A percentile compares a stretch with the other conserved stretches of the same genome.
Conservation (phyloP, 1,140 invertebrate species). For the Drosophila insularis region DNA sequence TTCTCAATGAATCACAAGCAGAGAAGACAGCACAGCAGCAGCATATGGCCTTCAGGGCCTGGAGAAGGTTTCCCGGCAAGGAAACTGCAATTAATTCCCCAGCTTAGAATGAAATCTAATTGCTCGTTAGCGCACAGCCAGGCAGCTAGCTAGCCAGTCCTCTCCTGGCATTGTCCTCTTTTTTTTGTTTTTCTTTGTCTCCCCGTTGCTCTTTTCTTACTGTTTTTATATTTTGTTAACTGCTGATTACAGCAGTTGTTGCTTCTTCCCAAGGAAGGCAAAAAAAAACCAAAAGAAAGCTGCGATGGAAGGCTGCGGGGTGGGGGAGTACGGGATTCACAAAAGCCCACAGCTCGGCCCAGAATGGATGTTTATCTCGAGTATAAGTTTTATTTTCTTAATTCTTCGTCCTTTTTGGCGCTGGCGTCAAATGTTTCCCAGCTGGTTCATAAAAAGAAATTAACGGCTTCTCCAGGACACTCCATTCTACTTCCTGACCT, state of each 20-base stretch:
- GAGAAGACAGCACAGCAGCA: constrained; percentile 27
- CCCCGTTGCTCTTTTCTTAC: constrained; percentile 32
- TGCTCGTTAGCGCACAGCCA: constrained; percentile 80
- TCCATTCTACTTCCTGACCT: constrained; percentile 13
- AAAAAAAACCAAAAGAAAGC: neutral
- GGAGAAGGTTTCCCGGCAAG: constrained; percentile 39
- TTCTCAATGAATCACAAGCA: constrained; percentile 51
- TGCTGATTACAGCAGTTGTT: constrained; percentile 82
- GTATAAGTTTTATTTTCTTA: constrained; percentile 73
- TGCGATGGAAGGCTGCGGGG: too few relatives aligned
- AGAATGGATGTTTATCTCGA: constrained; percentile 65
- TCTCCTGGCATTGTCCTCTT: constrained; percentile 8
- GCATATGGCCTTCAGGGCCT: constrained; percentile 56
- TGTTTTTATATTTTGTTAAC: constrained; percentile 82
- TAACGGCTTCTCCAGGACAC: constrained; percentile 66
- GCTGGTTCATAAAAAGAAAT: constrained; percentile 83
- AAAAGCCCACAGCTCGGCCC: neutral
- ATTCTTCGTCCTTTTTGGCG: constrained; percentile 39
- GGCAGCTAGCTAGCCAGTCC: constrained; percentile 36
- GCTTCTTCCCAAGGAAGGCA: constrained; percentile 17
- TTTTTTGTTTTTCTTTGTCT: constrained; percentile 18
- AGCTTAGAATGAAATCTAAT: constrained; percentile 82
- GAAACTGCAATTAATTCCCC: constrained; percentile 78
- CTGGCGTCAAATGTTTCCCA: constrained; percentile 76
- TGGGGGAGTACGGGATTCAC: neutral